Percentiles rank a stretch among this genome's conserved stretches.
These are phyloP conservation scores for Siderastrea radians DNA, from an alignment of 92 coral and sea anemone genomes.

Conservation along the genomic window DNA sequence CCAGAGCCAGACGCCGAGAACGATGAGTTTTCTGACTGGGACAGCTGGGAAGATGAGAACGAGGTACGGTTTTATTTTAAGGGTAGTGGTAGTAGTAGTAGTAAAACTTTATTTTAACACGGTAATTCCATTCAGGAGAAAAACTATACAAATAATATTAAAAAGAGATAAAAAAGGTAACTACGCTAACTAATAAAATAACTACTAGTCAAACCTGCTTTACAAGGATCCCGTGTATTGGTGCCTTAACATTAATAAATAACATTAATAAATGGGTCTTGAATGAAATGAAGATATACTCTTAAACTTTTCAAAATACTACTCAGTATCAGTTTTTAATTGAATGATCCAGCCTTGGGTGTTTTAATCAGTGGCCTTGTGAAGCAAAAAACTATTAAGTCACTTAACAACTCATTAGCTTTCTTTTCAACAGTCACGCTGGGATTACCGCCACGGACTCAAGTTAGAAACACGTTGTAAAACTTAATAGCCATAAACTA, in stretches of 20 bases:
- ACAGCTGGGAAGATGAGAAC: conserved; percentile 97
- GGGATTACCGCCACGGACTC: neutral
- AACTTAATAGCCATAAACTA: neutral
- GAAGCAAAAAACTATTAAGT: neutral
- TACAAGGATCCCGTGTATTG: too few relatives aligned
- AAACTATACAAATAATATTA: too few relatives aligned
- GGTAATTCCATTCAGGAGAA: too few relatives aligned
- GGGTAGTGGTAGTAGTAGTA: too few relatives aligned
- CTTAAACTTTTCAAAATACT: neutral
- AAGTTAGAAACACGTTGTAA: neutral
- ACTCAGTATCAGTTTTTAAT: too few relatives aligned
- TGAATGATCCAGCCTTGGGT: too few relatives aligned
- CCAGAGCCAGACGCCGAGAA: conserved; percentile 40
- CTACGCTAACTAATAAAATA: too few relatives aligned
- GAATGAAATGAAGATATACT: neutral
- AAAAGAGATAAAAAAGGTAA: too few relatives aligned
- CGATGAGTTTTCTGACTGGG: conserved; percentile 94
- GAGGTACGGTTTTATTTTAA: conserved; percentile 63
- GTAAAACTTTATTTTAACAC: too few relatives aligned
- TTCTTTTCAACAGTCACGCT: neutral
- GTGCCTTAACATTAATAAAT: too few relatives aligned
- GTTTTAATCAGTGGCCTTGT: neutral
- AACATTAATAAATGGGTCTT: too few relatives aligned
- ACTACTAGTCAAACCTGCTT: too few relatives aligned
- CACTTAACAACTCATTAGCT: neutral